Evolutionary conservation across 2,113 vertebrate genomes (phyloP).

Genomic region (Equus quagga): DNA sequence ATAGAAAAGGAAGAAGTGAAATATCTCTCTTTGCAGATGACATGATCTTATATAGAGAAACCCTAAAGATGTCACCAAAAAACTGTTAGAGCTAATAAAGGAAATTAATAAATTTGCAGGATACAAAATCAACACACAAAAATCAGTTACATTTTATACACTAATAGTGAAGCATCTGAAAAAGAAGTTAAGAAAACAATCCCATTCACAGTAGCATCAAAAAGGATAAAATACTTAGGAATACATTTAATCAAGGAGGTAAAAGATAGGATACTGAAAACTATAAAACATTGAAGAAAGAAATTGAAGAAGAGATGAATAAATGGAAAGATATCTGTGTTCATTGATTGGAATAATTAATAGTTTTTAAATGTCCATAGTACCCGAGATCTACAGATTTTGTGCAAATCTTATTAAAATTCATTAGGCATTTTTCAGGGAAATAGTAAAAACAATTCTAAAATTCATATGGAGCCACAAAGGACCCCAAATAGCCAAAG

Average conservation of each 20-base stretch:
- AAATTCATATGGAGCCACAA: neutral
- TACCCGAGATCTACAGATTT: neutral
- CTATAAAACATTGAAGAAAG: neutral
- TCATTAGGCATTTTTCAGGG: neutral
- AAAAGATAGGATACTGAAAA: neutral
- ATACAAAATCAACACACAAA: neutral
- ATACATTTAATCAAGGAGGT: neutral
- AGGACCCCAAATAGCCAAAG: neutral
- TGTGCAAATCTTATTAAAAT: neutral
- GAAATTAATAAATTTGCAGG: neutral
- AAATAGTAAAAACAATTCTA: neutral
- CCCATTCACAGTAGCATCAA: neutral
- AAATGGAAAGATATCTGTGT: neutral
- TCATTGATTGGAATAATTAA: neutral
- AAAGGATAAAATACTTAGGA: neutral
- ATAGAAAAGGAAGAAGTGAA: neutral
- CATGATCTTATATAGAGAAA: neutral
- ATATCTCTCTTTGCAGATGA: neutral
- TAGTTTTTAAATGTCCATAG: neutral
- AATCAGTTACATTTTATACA: neutral
- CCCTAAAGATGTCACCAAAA: neutral
- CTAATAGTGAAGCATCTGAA: neutral
- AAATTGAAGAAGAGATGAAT: neutral
- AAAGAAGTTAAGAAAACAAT: neutral
- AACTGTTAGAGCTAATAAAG: neutral